Percentiles rank a stretch among this genome's conserved stretches.
phyloP scores from a whole-genome alignment of 2,113 vertebrate species.

The Engraulis encrasicolus region DNA sequence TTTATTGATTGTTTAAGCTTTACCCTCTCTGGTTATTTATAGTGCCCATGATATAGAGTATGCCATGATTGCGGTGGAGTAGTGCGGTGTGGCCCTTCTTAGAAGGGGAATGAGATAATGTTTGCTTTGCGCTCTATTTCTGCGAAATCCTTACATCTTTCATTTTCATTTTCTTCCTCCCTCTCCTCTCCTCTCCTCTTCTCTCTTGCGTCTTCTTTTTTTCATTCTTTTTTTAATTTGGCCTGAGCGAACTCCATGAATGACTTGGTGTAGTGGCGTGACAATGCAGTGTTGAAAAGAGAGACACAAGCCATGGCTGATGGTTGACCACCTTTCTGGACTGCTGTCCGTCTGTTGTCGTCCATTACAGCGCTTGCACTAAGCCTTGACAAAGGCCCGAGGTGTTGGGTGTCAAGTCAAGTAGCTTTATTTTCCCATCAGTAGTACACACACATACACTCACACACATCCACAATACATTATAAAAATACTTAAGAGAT shows the following conservation, averaged over 20 bases:
- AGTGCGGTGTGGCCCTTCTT: neutral
- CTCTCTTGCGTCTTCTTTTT: neutral
- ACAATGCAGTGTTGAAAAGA: neutral
- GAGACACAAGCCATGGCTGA: neutral
- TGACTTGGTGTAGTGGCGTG: neutral
- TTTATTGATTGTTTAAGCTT: constrained; percentile 15
- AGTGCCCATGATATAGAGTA: neutral
- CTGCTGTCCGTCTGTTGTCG: neutral
- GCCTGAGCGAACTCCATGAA: neutral
- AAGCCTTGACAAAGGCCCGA: too few species aligned
- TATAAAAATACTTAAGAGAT: too few species aligned
- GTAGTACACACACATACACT: too few species aligned
- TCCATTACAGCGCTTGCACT: too few species aligned
- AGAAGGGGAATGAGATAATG: neutral
- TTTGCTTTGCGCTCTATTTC: constrained; percentile 1
- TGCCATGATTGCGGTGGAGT: neutral
- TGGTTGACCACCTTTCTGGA: neutral
- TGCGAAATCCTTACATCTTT: neutral
- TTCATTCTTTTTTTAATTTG: too few species aligned
- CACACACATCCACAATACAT: too few species aligned
- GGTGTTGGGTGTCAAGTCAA: too few species aligned
- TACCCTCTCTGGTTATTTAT: neutral
- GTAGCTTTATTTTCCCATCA: too few species aligned
- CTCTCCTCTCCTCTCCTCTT: neutral
- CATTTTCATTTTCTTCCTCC: too few species aligned